These are phyloP conservation scores for Typhlichthys eigenmanni DNA, from an alignment of 2,797 vertebrate species.

Conservation along the genomic window DNA sequence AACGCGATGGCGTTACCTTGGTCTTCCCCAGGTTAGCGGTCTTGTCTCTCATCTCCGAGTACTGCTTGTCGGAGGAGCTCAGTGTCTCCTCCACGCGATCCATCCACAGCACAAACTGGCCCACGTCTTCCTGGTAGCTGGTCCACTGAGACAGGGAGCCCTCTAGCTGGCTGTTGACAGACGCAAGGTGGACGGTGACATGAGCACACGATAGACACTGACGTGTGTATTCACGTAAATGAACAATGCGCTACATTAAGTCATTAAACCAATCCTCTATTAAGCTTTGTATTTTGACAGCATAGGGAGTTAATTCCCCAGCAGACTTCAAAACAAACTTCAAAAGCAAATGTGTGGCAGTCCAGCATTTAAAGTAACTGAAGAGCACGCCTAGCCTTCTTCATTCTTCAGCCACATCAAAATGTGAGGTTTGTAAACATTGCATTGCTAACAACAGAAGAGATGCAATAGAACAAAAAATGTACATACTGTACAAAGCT, in stretches of 20 bases:
- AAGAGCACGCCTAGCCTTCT: no score
- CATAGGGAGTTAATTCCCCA: no score
- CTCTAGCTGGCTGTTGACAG: conserved; percentile 86
- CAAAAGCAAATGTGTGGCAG: no score
- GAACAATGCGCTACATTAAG: not conserved
- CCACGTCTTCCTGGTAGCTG: conserved; percentile 94
- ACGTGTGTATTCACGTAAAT: conserved; percentile 5
- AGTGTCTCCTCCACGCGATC: conserved; percentile 86
- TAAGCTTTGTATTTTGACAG: no score
- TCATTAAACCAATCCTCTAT: no score
- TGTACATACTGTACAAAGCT: no score
- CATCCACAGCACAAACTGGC: conserved; percentile 93
- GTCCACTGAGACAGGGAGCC: conserved; percentile 96
- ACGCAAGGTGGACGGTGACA: conserved; percentile 9
- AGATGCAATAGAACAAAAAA: no score
- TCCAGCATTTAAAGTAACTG: no score
- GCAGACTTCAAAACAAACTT: no score
- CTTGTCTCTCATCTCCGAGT: conserved; percentile 92
- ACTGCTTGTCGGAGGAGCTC: conserved; percentile 82
- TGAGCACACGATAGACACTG: conserved; percentile 12
- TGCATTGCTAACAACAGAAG: no score
- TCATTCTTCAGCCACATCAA: no score
- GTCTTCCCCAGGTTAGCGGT: conserved; percentile 87
- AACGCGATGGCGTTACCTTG: conserved; percentile 76
- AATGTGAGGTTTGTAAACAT: no score